A percentile compares a stretch with the other conserved stretches of the same genome.
Conservation (phyloP, 2,113 vertebrate species). For the Carassius gibelio region DNA sequence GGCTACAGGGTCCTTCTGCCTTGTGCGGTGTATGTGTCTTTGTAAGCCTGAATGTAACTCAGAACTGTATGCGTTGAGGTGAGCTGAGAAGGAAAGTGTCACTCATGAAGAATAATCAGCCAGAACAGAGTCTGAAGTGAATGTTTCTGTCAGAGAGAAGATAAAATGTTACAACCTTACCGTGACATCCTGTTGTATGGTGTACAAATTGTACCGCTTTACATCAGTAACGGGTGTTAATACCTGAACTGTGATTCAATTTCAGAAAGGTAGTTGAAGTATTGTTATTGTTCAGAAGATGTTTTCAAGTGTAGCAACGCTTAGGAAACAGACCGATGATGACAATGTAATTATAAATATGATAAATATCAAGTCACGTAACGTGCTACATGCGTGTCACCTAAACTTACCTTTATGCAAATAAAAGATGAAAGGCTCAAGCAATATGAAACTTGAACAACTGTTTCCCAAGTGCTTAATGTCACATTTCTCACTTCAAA, state of each 20-base stretch:
- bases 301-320: not conserved
- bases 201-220: not conserved
- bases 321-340: not conserved
- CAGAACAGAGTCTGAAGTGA: slow-evolving; percentile 23
- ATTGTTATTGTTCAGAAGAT: not conserved
- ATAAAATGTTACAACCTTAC: not conserved
- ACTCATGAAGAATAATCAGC: slow-evolving; percentile 46
- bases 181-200: not conserved
- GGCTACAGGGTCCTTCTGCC: slow-evolving; percentile 65
- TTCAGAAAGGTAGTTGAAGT: not conserved
- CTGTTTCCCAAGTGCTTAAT: not conserved
- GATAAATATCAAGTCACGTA: not conserved
- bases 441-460: not conserved
- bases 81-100: slow-evolving; percentile 42
- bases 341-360: not conserved
- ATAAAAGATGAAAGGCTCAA: slow-evolving; percentile 9
- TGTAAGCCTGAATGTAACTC: slow-evolving; percentile 52
- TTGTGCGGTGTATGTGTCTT: slow-evolving; percentile 60
- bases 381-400: not conserved
- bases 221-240: not conserved
- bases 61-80: slow-evolving; percentile 53
- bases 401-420: not conserved
- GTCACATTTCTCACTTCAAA: not conserved
- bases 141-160: slow-evolving; percentile 18
- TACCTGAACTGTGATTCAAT: not conserved